A percentile compares a stretch with the other conserved stretches of the same genome.
phyloP scores from a whole-genome alignment of 1,140 invertebrate species.

The Radopholus similis region DNA sequence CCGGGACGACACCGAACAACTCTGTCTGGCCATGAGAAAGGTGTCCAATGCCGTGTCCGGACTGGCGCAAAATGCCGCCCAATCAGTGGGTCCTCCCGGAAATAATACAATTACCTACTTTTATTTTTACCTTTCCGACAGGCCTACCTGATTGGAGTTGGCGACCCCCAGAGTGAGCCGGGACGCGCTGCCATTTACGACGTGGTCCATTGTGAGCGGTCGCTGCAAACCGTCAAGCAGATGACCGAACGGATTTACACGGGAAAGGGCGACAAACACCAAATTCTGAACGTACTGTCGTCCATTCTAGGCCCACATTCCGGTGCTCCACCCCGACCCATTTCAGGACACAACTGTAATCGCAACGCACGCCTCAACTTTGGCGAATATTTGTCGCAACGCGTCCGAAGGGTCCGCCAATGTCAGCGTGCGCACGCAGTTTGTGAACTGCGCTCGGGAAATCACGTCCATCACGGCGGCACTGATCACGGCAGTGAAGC shows the following conservation, averaged over 20 bases:
- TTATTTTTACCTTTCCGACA: conserved; percentile 66
- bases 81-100: conserved; percentile 67
- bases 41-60: conserved; percentile 83
- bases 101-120: not conserved
- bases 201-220: conserved; percentile 79
- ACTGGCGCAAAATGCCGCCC: conserved; percentile 84
- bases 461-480: conserved; percentile 91
- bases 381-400: conserved; percentile 87
- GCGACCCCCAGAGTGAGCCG: conserved; percentile 83
- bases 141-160: conserved; percentile 86
- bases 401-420: conserved; percentile 87
- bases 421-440: conserved; percentile 87
- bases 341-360: conserved; percentile 74
- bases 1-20: conserved; percentile 77
- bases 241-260: conserved; percentile 74
- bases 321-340: not conserved
- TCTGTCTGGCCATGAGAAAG: conserved; percentile 77
- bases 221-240: conserved; percentile 73
- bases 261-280: conserved; percentile 66
- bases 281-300: conserved; percentile 29
- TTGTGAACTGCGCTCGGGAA: conserved; percentile 93
- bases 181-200: conserved; percentile 85
- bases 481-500: conserved; percentile 90
- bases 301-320: not conserved
- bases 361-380: conserved; percentile 88